Evolutionary conservation across 2,888 invertebrate species (phyloP), one percentile per base, ranked within the genome.

Genomic region (Harpagoxenus sublaevis): DNA sequence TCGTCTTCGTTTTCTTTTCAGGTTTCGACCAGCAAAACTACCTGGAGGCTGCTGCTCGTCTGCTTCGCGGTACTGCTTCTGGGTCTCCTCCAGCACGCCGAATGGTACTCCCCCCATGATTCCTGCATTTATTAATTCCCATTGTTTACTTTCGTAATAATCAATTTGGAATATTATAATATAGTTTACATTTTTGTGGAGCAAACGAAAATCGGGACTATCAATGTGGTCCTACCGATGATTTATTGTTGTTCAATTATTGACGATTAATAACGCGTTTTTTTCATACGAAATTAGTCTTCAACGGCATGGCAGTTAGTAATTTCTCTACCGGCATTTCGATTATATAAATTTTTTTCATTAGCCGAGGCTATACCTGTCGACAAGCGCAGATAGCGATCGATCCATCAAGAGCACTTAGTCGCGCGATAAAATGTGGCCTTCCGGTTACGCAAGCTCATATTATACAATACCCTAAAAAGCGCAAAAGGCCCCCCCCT

Each of bases 1-100:
- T 45, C 48, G 66, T 45, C 31, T 78, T 85, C 53, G 53, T 84
- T 88, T 89, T 86, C 45, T 53, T 89, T 87, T 60, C 93, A 95
- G 95, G 93, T 93, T 91, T 92, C 92, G 92, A 91, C 91, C 86
- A 86, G 89, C 84, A 88, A 89, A 82, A 89, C 91, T 83, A 91
- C 90, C 73, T 87, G 93, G 88, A 87, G 93, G 87, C 85, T 92
- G 79, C 77, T 91, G 79, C 79, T 91, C 83, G 84, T 93, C 86
- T 94, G 93, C 88, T 88, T 94, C 88, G 90, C 92, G 74, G 87
- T 94, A 70, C 79, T 94, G 62, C 87, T 94, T 73, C 75, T 93
- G 70, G 92, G 91, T 83, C 87, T 92, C 66, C 88, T 92, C 66
- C 92, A 94, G 75, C 92, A 94, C 89, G 92, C 93, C 81, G 94